Percentiles rank a stretch among this genome's conserved stretches.
Evolutionary conservation across 2,113 vertebrate species (phyloP).

Genomic region (Narcine bancroftii): DNA sequence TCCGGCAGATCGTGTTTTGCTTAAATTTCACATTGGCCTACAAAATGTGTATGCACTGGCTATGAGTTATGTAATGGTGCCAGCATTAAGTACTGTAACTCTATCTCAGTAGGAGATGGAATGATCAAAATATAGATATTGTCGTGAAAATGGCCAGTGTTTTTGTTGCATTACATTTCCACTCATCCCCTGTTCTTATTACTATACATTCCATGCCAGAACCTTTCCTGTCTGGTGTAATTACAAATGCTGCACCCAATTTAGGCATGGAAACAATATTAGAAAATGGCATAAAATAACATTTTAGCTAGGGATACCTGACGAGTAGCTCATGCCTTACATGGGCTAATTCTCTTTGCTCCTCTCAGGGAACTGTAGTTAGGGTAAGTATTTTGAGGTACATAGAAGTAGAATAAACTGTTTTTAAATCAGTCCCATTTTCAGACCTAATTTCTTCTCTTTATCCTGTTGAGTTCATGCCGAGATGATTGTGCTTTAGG

Average conservation of each 20-base stretch:
- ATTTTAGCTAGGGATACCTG: not conserved
- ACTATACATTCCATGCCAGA: not conserved
- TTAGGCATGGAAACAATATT: not conserved
- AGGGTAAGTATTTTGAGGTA: not conserved
- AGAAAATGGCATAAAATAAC: not conserved
- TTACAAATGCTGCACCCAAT: not conserved
- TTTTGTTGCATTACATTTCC: slow-evolving; percentile 3
- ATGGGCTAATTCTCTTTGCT: not conserved
- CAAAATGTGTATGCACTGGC: not conserved
- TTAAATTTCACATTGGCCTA: not conserved
- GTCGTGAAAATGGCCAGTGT: not conserved
- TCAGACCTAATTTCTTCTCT: not conserved
- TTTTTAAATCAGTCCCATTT: not conserved
- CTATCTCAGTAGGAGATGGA: not conserved
- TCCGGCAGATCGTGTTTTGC: too few species aligned
- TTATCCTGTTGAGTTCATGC: not conserved
- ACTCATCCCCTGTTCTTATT: not conserved
- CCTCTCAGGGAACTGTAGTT: not conserved
- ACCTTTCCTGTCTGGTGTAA: not conserved
- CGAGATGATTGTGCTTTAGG: not conserved
- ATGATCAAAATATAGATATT: not conserved
- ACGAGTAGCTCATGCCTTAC: not conserved
- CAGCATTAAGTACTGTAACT: not conserved
- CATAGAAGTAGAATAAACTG: not conserved
- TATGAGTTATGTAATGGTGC: not conserved